A percentile compares a stretch with the other conserved stretches of the same genome.
These are phyloP conservation scores for Uromys caudimaculatus DNA, from an alignment of 2,797 vertebrate species.

Conservation along the genomic window DNA sequence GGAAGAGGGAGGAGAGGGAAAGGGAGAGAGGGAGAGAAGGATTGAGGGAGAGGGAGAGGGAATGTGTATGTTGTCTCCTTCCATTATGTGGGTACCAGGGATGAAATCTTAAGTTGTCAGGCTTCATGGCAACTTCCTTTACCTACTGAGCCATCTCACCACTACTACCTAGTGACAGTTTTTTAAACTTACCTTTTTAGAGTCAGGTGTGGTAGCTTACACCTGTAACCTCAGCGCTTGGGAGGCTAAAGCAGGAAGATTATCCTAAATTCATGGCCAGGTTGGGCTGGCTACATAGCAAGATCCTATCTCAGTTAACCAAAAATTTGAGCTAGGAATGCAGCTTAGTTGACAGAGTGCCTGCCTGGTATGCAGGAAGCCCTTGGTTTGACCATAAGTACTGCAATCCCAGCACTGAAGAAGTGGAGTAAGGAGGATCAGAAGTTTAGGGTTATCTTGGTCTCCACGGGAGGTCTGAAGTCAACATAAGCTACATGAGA, in stretches of 20 bases:
- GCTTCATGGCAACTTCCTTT: neutral
- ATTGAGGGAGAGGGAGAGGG: fast-evolving
- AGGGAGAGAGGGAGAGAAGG: no score
- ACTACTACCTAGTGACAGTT: neutral
- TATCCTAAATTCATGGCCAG: neutral
- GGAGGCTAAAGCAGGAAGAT: neutral
- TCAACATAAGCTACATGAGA: neutral
- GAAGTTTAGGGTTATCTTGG: neutral
- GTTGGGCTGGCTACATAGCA: neutral
- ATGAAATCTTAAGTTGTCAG: neutral
- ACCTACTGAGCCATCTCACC: neutral
- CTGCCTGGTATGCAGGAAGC: neutral
- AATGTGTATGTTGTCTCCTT: neutral
- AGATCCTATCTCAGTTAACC: neutral
- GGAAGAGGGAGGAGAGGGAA: no score
- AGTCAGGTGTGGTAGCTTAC: neutral
- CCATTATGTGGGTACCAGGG: neutral
- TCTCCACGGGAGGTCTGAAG: neutral
- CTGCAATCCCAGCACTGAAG: neutral
- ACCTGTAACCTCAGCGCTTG: neutral
- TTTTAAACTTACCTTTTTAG: neutral
- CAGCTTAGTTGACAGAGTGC: neutral
- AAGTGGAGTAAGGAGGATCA: neutral
- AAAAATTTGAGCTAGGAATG: neutral
- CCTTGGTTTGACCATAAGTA: neutral